A percentile compares a stretch with the other conserved stretches of the same genome.
These are phyloP conservation scores for Pelvicachromis taeniatus DNA, from an alignment of 2,113 vertebrate genomes.

Conservation along the genomic window DNA sequence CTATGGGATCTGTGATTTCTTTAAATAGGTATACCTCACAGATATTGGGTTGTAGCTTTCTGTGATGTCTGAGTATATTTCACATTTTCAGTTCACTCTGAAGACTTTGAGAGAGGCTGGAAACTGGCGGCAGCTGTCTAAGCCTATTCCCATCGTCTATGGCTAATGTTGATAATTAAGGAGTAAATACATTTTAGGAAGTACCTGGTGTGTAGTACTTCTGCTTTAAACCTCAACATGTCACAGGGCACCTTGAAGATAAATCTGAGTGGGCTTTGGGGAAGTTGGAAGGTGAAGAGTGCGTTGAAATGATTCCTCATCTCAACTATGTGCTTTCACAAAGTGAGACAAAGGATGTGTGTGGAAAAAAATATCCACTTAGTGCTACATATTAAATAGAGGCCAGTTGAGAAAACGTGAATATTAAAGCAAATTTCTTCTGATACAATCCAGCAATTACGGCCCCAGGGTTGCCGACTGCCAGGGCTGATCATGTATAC, in stretches of 20 bases:
- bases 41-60: neutral
- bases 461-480: neutral
- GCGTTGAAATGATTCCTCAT: neutral
- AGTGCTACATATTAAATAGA: neutral
- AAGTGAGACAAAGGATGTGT: neutral
- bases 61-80: slow-evolving; percentile 26
- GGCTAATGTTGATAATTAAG: slow-evolving; percentile 53
- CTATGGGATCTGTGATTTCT: slow-evolving; percentile 4
- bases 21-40: slow-evolving; percentile 9
- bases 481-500: neutral
- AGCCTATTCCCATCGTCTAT: neutral
- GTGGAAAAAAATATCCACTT: neutral
- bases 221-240: neutral
- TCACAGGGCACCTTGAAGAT: slow-evolving; percentile 1
- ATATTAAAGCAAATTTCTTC: neutral
- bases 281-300: neutral
- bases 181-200: slow-evolving; percentile 30
- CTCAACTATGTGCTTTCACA: neutral
- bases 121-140: neutral
- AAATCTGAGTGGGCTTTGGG: neutral
- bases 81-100: neutral
- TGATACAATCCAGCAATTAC: neutral
- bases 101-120: slow-evolving; percentile 2
- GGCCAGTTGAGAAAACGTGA: slow-evolving; percentile 2
- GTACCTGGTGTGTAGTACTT: neutral